phyloP scores from a whole-genome alignment of 2,888 invertebrate genomes.

The Spialia ferax region DNA sequence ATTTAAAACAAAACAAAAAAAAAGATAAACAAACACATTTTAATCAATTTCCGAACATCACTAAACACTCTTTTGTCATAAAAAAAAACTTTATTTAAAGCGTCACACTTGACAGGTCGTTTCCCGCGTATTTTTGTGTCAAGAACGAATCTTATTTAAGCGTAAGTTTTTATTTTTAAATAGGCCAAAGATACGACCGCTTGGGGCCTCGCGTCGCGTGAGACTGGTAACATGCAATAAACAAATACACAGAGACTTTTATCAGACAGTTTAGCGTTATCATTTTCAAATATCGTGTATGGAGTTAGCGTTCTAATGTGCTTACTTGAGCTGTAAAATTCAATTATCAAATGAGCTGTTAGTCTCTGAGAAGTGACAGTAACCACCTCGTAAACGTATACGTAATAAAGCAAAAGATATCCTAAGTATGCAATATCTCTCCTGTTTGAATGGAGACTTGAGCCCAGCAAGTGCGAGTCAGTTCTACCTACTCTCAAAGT shows the following conservation, averaged over 20 bases:
- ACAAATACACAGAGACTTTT: slow-evolving; percentile 28
- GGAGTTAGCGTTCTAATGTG: not conserved
- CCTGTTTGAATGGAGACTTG: no score
- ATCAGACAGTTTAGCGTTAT: slow-evolving; percentile 27
- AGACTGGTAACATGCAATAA: slow-evolving; percentile 23
- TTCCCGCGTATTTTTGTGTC: slow-evolving; percentile 29
- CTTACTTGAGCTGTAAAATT: not conserved
- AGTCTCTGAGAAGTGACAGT: not conserved
- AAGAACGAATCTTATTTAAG: slow-evolving; percentile 10
- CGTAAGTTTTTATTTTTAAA: slow-evolving; percentile 22
- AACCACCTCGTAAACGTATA: no score
- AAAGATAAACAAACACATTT: slow-evolving; percentile 13
- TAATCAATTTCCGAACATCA: slow-evolving; percentile 10
- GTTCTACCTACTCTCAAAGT: no score
- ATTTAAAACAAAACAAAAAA: slow-evolving; percentile 19
- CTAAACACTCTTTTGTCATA: not conserved
- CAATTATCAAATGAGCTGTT: not conserved
- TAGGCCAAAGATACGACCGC: slow-evolving; percentile 33
- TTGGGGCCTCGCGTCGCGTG: slow-evolving; percentile 14
- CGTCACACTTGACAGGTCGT: slow-evolving; percentile 19
- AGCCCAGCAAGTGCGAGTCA: no score
- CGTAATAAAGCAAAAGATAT: no score
- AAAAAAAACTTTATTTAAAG: not conserved
- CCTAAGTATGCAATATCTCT: no score
- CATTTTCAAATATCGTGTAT: slow-evolving; percentile 26